These are phyloP conservation scores for Phania funesta DNA, from an alignment of 2,888 invertebrate species.

Conservation along the genomic window DNA sequence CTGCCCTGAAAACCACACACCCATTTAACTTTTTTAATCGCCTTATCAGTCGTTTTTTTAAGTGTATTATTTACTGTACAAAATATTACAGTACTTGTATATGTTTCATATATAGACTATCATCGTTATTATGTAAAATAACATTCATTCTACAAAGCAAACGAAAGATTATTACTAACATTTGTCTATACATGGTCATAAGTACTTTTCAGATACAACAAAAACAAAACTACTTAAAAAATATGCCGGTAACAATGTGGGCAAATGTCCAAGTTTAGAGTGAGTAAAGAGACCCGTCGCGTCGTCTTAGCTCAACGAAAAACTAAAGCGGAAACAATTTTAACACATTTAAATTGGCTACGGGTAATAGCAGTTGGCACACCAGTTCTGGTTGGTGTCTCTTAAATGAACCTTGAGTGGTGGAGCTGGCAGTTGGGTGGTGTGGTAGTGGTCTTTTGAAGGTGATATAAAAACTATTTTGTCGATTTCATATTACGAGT, in stretches of 20 bases:
- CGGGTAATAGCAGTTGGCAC: constrained; percentile 37
- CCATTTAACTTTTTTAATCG: no score
- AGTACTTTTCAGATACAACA: not conserved
- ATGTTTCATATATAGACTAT: not conserved
- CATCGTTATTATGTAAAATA: constrained; percentile 56
- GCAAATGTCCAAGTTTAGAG: constrained; percentile 57
- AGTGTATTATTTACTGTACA: no score
- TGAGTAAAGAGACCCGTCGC: constrained; percentile 12
- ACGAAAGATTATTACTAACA: constrained; percentile 51
- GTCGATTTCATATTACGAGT: not conserved
- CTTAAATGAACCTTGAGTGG: not conserved
- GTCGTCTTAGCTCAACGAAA: constrained; percentile 25
- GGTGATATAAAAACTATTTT: not conserved
- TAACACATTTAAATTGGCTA: constrained; percentile 58
- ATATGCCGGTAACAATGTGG: constrained; percentile 61
- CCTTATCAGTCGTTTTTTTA: no score
- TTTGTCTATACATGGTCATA: constrained; percentile 23
- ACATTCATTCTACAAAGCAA: constrained; percentile 35
- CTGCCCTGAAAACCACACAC: no score
- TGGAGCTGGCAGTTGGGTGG: not conserved
- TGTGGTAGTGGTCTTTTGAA: not conserved
- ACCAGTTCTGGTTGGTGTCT: constrained; percentile 13
- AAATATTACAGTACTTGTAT: not conserved
- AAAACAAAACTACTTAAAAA: not conserved
- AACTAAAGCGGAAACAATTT: constrained; percentile 57